Evolutionary conservation across 2,888 invertebrate species (phyloP), one percentile per base, ranked within the genome.

Genomic region (Polyommatus iphigenia): DNA sequence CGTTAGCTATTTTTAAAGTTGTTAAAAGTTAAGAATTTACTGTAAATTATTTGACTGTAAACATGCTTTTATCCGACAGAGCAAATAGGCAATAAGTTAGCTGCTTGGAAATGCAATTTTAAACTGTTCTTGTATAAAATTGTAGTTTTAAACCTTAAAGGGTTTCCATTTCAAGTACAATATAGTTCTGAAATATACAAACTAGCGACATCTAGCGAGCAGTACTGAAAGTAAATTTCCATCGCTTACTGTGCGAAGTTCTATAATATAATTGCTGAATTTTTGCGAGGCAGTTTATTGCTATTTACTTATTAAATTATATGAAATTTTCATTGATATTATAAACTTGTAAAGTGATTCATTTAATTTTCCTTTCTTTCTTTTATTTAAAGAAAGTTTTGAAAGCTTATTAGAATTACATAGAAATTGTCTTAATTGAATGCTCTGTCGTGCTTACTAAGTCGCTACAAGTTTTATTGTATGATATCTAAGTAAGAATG

Each of bases 21-120:
- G 32, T 67, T 32, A 62, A 29, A 15, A 67, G 3, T 67, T 67
- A 67, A 32, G 67, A 67, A 67, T 67, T 32, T 29, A 67, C 15
- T 67, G 67, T 67, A 67, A 67, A 67, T 67, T 29, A 15, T 67
- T 67, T 67, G 67, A 67, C 67, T 67, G 67, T 67, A 62, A 67
- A 29, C 67, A 67, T 7, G 67, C 67, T 67, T 29, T 29, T 4
- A 2, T 29, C 13, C 29, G 67, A 29, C 67, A 67, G 67, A 67
- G 67, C 29, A 67, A 62, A 62, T 24, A 24, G 20, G 59, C 59
- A 59, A 59, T 15, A 59, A 59, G 8, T 8, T 59, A 59, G 59
- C 59, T 20, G 20, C 59, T 54, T 54, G 18, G 15, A 54, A 54
- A 54, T 54, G 54, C 54, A 54, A 54, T 54, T 54, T 54, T 54